Evolutionary conservation across 2,888 invertebrate species (phyloP), one percentile per base, ranked within the genome.

Genomic region (Lingula anatina): DNA sequence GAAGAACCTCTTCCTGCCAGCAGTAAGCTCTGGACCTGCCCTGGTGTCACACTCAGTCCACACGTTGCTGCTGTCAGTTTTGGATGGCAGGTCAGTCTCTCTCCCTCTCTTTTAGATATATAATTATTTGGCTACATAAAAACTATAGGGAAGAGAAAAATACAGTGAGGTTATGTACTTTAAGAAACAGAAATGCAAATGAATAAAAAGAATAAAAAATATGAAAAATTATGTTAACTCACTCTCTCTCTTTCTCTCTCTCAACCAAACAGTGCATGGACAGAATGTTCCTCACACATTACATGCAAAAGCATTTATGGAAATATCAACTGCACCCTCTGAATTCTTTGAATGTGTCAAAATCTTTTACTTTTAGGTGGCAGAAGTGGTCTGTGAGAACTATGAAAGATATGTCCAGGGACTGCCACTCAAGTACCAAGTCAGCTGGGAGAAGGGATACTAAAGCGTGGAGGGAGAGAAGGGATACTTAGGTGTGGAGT

Each of bases 11-110:
- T 83, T 37, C 73, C 79, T 9, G 53, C 61, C 44, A 62, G 69
- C 1, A 82, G 79, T 65, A 67, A 68, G 36, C 69, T 83, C 49
- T 83, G 83, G 83, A 65, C 57, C 40, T 72, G 79, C 54, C 76
- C 79, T 26, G 77, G 81, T 61, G 83, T 83, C 3, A 60, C 60
- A 9, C 59, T 70, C 31, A 63, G 65, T 2, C 70, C 68, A 5
- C 70, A 70, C 49, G 51, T 60, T 3, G 55, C 66, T n/a, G 66
- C 56, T 1, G 47, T 58, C 2, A 48, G 49, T 39, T 18, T 49
- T 7, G 15, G 46, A 23, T 31, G 36, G 12, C 40, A 35, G 43
- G 60, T 60, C 49, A 50, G 52, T 23, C 4, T 3, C 7, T 26
- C 12, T 4, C 1, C 21, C 20, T 43, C 15, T 43, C 20, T 26